Base-by-base conservation (phyloP, 2,113 vertebrate genomes). In the Callionymus lyra region DNA sequence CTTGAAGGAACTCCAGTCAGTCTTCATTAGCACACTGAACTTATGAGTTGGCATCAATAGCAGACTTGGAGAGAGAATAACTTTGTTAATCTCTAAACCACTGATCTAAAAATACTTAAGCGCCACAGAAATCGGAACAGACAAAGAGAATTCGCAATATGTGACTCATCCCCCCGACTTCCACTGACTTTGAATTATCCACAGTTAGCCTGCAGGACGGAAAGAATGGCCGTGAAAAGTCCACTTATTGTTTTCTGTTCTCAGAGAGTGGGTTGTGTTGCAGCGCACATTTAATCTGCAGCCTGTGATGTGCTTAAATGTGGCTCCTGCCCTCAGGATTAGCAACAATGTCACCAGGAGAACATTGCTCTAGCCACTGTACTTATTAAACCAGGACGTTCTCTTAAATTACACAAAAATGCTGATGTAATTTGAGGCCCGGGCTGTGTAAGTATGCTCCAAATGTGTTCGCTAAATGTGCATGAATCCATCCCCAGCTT, bases 101-200 rank as follows among this genome's bases (percentile, higher is more conserved):
- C 45, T 50, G 42, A 27, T 38, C 34, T 44, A 6, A 44, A 40
- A 46, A 38, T 13, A 3, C 14, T 49, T 15, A 40, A 14, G 51
- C n/a, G 18, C 12, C 34, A 50, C 50, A 64, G 45, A 3, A 33
- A 37, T 41, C 35, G 38, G 9, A 46, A 47, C 16, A 45, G 39
- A 57, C 32, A 36, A 61, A 57, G 33, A 43, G 13, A 16, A 34
- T 14, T 43, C 58, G 38, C 34, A 40, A 27, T 27, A 5, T 27
- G 21, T 27, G 21, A 27, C 21, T 27, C 21, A 27, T 61, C 45
- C 27, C n/a, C 13, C 37, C 47, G 56, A 44, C 59, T 40, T 18
- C 12, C 17, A 34, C n/a, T 62, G 65, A 34, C 78, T 63, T 78
- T 74, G 60, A 72, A 40, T 44, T 61, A 59, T 50, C 47, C n/a